Evolutionary conservation across 2,888 invertebrate genomes (phyloP).

Genomic region (Watsonalla cultraria): DNA sequence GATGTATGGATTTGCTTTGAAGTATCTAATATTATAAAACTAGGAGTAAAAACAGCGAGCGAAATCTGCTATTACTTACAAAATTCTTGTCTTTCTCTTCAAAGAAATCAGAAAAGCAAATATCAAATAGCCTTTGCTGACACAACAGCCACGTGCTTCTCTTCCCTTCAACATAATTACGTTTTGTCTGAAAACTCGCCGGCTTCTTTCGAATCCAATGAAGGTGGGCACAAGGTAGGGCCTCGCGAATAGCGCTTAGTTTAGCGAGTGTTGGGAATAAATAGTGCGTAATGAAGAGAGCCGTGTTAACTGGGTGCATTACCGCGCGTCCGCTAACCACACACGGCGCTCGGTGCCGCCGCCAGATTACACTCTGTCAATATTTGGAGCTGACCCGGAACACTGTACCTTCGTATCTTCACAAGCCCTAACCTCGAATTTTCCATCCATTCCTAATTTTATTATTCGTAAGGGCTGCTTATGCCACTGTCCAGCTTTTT

Average conservation of each 20-base stretch:
- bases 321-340: constrained; percentile 62
- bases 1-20: too few relatives aligned
- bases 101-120: background rate
- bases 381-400: constrained; percentile 49
- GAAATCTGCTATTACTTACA: too few relatives aligned
- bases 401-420: background rate
- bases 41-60: too few relatives aligned
- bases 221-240: constrained; percentile 15
- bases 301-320: constrained; percentile 65
- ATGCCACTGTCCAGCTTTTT: too few relatives aligned
- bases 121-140: background rate
- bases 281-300: constrained; percentile 64
- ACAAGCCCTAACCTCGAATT: background rate
- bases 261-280: constrained; percentile 40
- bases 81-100: background rate
- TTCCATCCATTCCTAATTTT: too few relatives aligned
- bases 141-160: background rate
- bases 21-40: too few relatives aligned
- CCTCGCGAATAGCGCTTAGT: constrained; percentile 65
- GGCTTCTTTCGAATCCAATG: background rate
- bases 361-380: constrained; percentile 73
- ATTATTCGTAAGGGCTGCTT: too few relatives aligned
- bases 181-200: background rate
- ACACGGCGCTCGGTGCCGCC: constrained; percentile 36
- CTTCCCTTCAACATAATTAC: background rate